Percentiles rank a stretch among this genome's conserved stretches.
Evolutionary conservation across 2,797 vertebrate species (phyloP).

Genomic region (Eospalax fontanierii): DNA sequence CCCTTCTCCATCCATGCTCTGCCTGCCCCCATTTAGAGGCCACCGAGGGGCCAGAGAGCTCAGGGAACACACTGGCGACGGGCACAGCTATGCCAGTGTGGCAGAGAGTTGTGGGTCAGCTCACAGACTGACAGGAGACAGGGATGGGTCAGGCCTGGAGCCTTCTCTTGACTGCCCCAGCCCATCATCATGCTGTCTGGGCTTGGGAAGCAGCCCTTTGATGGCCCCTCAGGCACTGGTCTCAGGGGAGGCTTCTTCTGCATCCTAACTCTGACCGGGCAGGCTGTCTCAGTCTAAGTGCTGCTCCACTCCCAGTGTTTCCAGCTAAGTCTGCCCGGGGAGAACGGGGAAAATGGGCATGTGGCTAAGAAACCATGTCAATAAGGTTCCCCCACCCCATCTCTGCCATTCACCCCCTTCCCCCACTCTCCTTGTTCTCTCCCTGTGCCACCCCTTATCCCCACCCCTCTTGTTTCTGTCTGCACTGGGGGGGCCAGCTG

Average conservation of each 20-base stretch:
- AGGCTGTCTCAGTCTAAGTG: slow-evolving; percentile 55
- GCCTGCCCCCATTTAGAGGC: slow-evolving; percentile 22
- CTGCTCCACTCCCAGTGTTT: slow-evolving; percentile 58
- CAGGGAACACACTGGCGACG: slow-evolving; percentile 45
- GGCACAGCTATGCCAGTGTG: slow-evolving; percentile 21
- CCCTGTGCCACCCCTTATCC: slow-evolving; percentile 80
- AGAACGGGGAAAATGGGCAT: slow-evolving; percentile 69
- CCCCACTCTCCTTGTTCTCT: slow-evolving; percentile 82
- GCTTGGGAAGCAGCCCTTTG: slow-evolving; percentile 20
- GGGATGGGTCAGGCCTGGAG: slow-evolving; percentile 51
- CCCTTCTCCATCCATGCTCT: slow-evolving; percentile 3
- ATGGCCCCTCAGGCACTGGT: slow-evolving; percentile 25
- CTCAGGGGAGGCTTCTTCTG: slow-evolving; percentile 51
- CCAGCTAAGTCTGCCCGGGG: slow-evolving; percentile 60
- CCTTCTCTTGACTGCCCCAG: slow-evolving; percentile 61
- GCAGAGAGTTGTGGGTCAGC: slow-evolving; percentile 20
- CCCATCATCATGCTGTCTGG: neutral
- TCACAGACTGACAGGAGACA: slow-evolving; percentile 33
- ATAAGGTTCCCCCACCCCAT: slow-evolving; percentile 53
- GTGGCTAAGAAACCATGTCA: slow-evolving; percentile 71
- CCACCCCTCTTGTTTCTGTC: slow-evolving; percentile 84
- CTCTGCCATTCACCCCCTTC: slow-evolving; percentile 72
- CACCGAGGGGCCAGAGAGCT: slow-evolving; percentile 38
- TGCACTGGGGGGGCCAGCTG: slow-evolving; percentile 85
- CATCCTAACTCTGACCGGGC: slow-evolving; percentile 54